A percentile compares a stretch with the other conserved stretches of the same genome.
Evolutionary conservation across 2,113 vertebrate species (phyloP).

Genomic region (Hiodon alosoides): DNA sequence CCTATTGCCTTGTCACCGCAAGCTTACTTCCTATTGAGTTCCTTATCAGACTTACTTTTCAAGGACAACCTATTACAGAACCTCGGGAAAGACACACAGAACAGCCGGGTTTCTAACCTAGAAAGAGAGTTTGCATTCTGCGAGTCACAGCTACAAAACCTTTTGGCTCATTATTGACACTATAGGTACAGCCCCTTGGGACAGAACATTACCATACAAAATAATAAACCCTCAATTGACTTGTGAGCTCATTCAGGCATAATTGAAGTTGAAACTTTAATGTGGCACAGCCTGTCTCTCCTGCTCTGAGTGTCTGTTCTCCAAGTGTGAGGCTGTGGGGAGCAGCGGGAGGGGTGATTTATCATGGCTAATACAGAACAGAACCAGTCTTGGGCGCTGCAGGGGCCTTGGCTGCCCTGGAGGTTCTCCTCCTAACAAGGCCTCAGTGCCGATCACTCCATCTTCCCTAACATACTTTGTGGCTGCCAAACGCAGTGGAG

Average conservation of each 20-base stretch:
- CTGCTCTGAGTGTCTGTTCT: neutral
- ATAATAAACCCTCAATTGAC: slow-evolving; percentile 6
- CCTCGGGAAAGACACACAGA: too few species aligned
- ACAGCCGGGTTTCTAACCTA: too few species aligned
- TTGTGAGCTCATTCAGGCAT: slow-evolving; percentile 2
- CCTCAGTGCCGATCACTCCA: neutral
- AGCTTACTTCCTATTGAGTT: too few species aligned
- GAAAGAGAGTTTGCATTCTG: too few species aligned
- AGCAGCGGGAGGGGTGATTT: slow-evolving; percentile 25
- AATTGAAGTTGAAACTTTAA: slow-evolving; percentile 30
- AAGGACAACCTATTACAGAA: too few species aligned
- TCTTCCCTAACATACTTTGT: neutral
- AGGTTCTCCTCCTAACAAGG: neutral
- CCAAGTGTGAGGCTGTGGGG: slow-evolving; percentile 1
- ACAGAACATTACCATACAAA: neutral
- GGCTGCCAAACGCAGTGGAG: neutral
- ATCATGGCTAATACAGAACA: slow-evolving; percentile 27
- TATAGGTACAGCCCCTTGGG: too few species aligned
- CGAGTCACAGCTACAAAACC: too few species aligned
- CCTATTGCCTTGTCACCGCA: too few species aligned
- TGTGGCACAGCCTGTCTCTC: slow-evolving; percentile 2
- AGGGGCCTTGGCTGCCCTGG: neutral
- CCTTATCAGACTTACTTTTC: too few species aligned
- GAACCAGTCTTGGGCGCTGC: slow-evolving; percentile 1
- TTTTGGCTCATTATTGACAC: too few species aligned